Base-by-base conservation (phyloP, 2,888 invertebrate genomes). In the Ophonus ardosiacus region DNA sequence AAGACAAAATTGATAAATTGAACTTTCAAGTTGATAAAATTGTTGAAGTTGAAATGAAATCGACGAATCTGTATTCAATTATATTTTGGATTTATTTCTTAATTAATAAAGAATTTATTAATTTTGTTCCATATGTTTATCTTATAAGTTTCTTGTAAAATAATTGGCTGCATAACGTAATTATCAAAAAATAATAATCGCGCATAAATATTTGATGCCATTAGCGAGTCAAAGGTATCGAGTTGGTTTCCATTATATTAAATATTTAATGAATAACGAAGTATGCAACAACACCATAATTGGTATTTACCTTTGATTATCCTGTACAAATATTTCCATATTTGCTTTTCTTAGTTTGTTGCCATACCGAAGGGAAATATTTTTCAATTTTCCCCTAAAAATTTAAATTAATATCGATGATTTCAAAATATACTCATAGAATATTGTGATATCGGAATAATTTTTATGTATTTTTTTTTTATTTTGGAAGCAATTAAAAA, bases 231-330 rank as follows among this genome's bases (percentile, higher is more conserved):
- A 18, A 59, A 59, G 13, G 18, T 0, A 59, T 59, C 59, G 15
- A 8, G 59, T 59, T 59, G 17, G 59, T 59, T 59, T 59, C 5
- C 59, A 59, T 59, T 59, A 59, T 59, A 18, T 59, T 18, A 59
- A 59, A 59, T 59, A 17, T 59, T 59, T 59, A 18, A 59, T 59
- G 59, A 18, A 59, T 59, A 59, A 59, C 17, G 59, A 59, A 59
- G n/a, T 18, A 59, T 7, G n/a, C n/a, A n/a, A n/a, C n/a, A 59
- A 59, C 18, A 59, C 15, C 59, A 59, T 17, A 8, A 59, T 59
- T 17, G 17, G 15, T 59, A 18, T 59, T 59, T 59, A 18, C 59
- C 8, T 59, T 59, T 59, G 15, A 59, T 59, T 59, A 59, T 59
- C 59, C 59, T 59, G 15, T 59, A 17, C 10, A 59, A 59, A 59